Evolutionary conservation across 2,888 invertebrate species (phyloP).

Genomic region (Carpatolechia fugitivella): DNA sequence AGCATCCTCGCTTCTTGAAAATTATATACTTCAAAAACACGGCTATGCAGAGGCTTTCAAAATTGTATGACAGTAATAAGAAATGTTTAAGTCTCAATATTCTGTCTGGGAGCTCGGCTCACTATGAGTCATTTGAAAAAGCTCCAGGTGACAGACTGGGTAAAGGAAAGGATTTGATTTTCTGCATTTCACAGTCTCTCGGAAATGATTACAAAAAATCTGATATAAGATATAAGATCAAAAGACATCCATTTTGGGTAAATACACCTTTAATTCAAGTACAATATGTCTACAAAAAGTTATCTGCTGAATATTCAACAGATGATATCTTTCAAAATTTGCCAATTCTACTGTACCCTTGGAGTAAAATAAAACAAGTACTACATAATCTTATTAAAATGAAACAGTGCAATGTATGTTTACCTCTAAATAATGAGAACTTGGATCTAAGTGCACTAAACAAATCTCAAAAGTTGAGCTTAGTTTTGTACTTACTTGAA

Average conservation of each 20-base stretch:
- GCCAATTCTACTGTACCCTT: slow-evolving; percentile 65
- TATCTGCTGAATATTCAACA: slow-evolving; percentile 46
- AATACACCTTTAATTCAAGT: slow-evolving; percentile 66
- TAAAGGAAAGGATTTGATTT: slow-evolving; percentile 66
- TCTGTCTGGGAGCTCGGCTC: slow-evolving; percentile 59
- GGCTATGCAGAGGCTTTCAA: slow-evolving; percentile 51
- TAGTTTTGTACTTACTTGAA: slow-evolving; percentile 64
- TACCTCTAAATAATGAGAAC: slow-evolving; percentile 36
- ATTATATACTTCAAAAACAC: slow-evolving; percentile 66
- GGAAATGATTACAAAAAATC: slow-evolving; percentile 43
- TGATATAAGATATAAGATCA: slow-evolving; percentile 47
- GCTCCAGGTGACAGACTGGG: slow-evolving; percentile 66
- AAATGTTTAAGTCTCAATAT: slow-evolving; percentile 68
- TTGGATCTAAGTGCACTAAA: slow-evolving; percentile 43
- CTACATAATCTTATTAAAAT: slow-evolving; percentile 35
- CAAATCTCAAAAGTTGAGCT: slow-evolving; percentile 60
- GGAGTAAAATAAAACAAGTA: slow-evolving; percentile 58
- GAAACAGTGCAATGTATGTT: slow-evolving; percentile 21
- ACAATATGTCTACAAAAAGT: slow-evolving; percentile 53
- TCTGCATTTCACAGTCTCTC: slow-evolving; percentile 55
- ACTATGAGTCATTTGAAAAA: slow-evolving; percentile 64
- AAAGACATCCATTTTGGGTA: slow-evolving; percentile 69
- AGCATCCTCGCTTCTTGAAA: slow-evolving; percentile 68
- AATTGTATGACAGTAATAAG: slow-evolving; percentile 56
- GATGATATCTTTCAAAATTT: slow-evolving; percentile 68